Evolutionary conservation across 1,140 invertebrate species (phyloP), one percentile per base, ranked within the genome.

Genomic region (Heliconius melpomene): DNA sequence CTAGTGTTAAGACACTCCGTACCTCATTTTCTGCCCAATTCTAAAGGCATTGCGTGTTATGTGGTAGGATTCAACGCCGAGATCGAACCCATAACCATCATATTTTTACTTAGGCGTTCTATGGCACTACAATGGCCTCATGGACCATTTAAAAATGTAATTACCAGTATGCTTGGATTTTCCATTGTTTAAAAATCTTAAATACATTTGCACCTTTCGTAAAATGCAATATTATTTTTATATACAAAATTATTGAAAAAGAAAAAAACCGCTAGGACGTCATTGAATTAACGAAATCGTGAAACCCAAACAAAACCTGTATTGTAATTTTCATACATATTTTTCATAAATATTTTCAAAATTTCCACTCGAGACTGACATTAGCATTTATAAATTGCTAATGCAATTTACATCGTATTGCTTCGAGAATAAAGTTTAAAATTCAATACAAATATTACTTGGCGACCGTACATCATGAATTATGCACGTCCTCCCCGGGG

Each of bases 391-490:
- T 29, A 23, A 40, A 23, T 78, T 75, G n/a, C 40, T 26, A 23
- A 57, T 38, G 54, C 32, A 70, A 46, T 74, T 23, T 73, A 71
- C 38, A 26, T 38, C 77, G 72, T 79, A 82, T 76, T 2, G 7
- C 23, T 23, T 66, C 72, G 2, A 2, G 13, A 18, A 40, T 76
- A 76, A 72, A 57, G 66, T 13, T 79, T 66, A 82, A 76, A 76
- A 72, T 79, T 71, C 71, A 77, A 60, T 71, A 75, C 70, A 52
- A 70, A 70, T 54, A 72, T 70, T 26, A 60, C 60, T 73, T 72
- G 29, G 36, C 73, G 60, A 82, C 76, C 75, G 73, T 80, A 77
- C 72, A 52, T 79, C 81, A 82, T 84, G 84, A 85, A 85, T 85
- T 81, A 85, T 83, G 79, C 82, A 85, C 76, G 57, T 82, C 77